Base-by-base conservation (phyloP, 2,113 vertebrate species). In the Silurus meridionalis region DNA sequence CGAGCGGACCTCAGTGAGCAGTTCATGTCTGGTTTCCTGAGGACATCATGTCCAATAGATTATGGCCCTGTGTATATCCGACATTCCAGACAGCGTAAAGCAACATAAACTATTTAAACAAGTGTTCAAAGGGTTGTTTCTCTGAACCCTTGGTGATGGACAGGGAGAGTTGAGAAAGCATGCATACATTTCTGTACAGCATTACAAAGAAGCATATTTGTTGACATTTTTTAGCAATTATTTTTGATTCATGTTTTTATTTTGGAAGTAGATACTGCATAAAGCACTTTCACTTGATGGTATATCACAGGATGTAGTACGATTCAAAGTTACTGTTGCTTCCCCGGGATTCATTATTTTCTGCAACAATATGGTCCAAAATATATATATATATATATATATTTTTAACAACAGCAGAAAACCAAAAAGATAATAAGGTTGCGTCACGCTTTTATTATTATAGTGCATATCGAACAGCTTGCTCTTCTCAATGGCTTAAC, bases 1-100 rank as follows among this genome's bases (percentile, higher is more conserved):
- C 3, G 23, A 64, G 63, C 61, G 61, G 61, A 3, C 61, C 61
- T 23, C 61, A 1, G 61, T 3, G 21, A n/a, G 63, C 66, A 13
- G 14, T 37, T 37, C 25, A 37, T 21, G 25, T 37, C 66, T 28
- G 66, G 66, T 25, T 28, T 7, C 11, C 66, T 14, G 25, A 69
- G 5, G 28, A 37, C 25, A 69, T 37, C 17, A 60, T 13, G 64
- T 86, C 87, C 46, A 61, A 55, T 10, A 85, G 37, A 63, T 71
- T 23, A 83, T 71, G 53, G 67, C 55, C 83, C 53, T 77, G 66
- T 82, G n/a, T 78, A 88, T 81, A 80, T 79, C 75, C 88, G 86
- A 86, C 74, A 52, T 84, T 82, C 83, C 66, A 83, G 55, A 82
- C 86, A 50, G 9, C 8, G 23, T 58, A 21, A 67, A 81, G 7